Base-by-base conservation (phyloP, 2,113 vertebrate species). In the Aspiorhynchus laticeps region DNA sequence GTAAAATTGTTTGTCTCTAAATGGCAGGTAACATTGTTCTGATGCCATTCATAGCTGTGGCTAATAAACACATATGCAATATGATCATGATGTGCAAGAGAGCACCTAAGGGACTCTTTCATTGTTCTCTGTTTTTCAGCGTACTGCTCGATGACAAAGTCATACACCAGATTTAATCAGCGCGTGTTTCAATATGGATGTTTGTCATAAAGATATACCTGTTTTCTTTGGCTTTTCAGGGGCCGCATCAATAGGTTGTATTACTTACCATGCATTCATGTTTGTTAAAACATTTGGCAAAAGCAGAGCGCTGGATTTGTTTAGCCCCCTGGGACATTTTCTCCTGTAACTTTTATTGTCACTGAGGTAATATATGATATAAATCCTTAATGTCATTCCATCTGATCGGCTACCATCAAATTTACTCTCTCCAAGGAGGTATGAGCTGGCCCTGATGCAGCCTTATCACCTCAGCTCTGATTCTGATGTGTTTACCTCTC, bases 61-160 rank as follows among this genome's bases (percentile, higher is more conserved):
- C 91, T 88, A 87, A 90, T 91, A 92, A 93, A 93, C 76, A 33
- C 76, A 78, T 53, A 78, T 21, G 94, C 93, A 91, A 91, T 91
- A 78, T 90, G 90, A 88, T 90, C 91, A 93, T 94, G 93, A 94
- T 94, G 90, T 93, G 93, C 89, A 90, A 88, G 89, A 93, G 93
- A 92, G 91, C 88, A 93, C 93, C 92, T 92, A 86, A 89, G 90
- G 91, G 90, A 43, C 84, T 88, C 61, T 74, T 74, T 85, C 84
- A 86, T 88, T 90, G 87, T 89, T 89, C 85, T 92, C 26, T 31
- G 17, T 53, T 71, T 59, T 67, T 89, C 76, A 87, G 80, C 79
- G 59, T 19, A 4, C 83, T 84, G 83, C 78, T 87, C 88, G 87
- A 61, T 87, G 90, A 59, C 21, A 24, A 21, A 59, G 21, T 9